These are phyloP conservation scores for Gibbula magus DNA, from an alignment of 2,888 invertebrate species.

Conservation along the genomic window DNA sequence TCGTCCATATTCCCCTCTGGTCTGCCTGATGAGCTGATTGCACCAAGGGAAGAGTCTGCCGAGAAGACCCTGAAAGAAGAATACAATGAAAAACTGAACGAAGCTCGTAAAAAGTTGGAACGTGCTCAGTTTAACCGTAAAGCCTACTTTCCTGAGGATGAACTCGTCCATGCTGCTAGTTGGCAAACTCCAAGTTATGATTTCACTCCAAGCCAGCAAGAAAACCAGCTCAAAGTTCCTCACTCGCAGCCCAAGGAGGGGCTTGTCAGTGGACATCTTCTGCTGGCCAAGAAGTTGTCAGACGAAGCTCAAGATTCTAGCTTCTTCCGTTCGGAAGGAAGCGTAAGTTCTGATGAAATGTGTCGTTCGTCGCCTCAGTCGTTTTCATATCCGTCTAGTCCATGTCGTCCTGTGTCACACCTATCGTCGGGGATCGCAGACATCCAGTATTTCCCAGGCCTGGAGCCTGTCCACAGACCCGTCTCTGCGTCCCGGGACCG, in stretches of 20 bases:
- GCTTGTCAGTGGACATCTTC: conserved; percentile 72
- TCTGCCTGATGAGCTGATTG: not conserved
- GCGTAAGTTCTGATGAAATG: not conserved
- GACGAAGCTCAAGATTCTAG: conserved; percentile 73
- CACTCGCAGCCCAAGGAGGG: conserved; percentile 29
- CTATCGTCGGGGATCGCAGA: not conserved
- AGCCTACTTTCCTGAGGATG: not conserved
- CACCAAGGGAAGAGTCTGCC: not conserved
- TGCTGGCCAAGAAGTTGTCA: conserved; percentile 75
- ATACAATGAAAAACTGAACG: conserved; percentile 41
- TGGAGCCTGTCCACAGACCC: not conserved
- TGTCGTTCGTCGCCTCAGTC: not conserved
- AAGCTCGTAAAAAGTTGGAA: conserved; percentile 39
- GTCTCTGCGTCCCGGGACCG: not conserved
- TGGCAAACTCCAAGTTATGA: not conserved
- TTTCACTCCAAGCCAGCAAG: not conserved
- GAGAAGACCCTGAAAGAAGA: conserved; percentile 28
- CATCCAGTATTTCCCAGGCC: not conserved
- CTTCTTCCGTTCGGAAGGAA: conserved; percentile 35
- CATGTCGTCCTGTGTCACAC: not conserved
- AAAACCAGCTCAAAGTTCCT: conserved; percentile 18
- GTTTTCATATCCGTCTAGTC: not conserved
- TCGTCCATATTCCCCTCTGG: conserved; percentile 47
- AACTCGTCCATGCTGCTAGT: conserved; percentile 26
- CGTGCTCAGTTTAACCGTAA: conserved; percentile 18